These are phyloP conservation scores for Machimus atricapillus DNA, from an alignment of 2,888 invertebrate genomes.

Conservation along the genomic window DNA sequence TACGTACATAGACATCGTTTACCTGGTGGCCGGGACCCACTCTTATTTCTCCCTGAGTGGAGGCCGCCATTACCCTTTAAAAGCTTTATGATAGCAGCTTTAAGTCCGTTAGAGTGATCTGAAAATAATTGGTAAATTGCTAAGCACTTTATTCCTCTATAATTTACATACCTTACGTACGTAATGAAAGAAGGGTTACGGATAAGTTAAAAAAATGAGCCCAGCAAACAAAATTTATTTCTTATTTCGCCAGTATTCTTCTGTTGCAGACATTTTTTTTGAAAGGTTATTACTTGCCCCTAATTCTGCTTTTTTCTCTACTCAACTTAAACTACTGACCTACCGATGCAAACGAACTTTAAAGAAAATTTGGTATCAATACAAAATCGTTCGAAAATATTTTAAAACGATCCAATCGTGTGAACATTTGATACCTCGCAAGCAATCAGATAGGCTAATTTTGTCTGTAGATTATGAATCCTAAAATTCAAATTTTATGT, in stretches of 20 bases:
- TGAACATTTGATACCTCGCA: too few species aligned
- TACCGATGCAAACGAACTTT: background rate
- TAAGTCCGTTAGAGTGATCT: constrained; percentile 10
- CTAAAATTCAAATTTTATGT: too few species aligned
- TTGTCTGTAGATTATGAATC: too few species aligned
- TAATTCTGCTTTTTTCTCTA: background rate
- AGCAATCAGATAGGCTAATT: too few species aligned
- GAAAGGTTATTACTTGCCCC: background rate
- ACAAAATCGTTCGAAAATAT: too few species aligned
- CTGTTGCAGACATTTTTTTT: background rate
- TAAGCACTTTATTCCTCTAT: background rate
- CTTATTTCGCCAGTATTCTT: background rate
- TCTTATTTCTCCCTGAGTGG: constrained; percentile 79
- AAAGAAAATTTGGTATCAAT: background rate
- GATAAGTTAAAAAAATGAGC: background rate
- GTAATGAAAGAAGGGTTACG: background rate
- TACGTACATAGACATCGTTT: constrained; percentile 72
- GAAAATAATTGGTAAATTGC: constrained; percentile 12
- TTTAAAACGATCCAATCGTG: too few species aligned
- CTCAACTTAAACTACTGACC: background rate
- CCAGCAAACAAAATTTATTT: background rate
- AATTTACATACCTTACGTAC: background rate
- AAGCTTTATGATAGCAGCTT: background rate
- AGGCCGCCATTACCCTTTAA: constrained; percentile 66
- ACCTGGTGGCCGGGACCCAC: constrained; percentile 81